Conservation (phyloP, 1,140 invertebrate species). For the Calliopsis andreniformis region DNA sequence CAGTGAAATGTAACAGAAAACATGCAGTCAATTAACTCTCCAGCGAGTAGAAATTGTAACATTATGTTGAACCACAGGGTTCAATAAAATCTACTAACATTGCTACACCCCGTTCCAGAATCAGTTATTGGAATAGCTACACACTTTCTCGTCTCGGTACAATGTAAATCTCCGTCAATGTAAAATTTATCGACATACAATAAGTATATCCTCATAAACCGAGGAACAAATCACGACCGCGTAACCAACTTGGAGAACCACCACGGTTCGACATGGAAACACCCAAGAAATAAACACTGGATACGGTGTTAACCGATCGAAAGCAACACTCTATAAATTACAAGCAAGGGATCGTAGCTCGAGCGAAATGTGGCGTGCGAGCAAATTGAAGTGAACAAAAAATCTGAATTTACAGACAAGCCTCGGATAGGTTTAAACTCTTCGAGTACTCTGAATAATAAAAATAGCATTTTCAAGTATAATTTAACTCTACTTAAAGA, state of each 20-base stretch:
- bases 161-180: conserved; percentile 2
- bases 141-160: neutral
- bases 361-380: neutral
- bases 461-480: too few relatives aligned
- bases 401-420: too few relatives aligned
- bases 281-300: neutral
- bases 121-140: neutral
- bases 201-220: conserved; percentile 1
- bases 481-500: too few relatives aligned
- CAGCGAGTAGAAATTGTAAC: neutral
- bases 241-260: neutral
- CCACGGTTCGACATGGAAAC: conserved; percentile 2
- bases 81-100: neutral
- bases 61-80: neutral
- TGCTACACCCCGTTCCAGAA: neutral
- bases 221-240: conserved; percentile 12
- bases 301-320: neutral
- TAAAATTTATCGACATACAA: conserved; percentile 1
- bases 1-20: too few relatives aligned
- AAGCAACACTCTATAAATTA: conserved; percentile 12
- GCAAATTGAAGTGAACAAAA: conserved; percentile 11
- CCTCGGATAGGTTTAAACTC: too few relatives aligned
- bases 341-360: neutral
- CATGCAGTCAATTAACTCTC: conserved; percentile 11
- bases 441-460: too few relatives aligned